Percentiles rank a stretch among this genome's conserved stretches.
phyloP scores from a whole-genome alignment of 2,888 invertebrate genomes.

The Hydropsyche betteni region DNA sequence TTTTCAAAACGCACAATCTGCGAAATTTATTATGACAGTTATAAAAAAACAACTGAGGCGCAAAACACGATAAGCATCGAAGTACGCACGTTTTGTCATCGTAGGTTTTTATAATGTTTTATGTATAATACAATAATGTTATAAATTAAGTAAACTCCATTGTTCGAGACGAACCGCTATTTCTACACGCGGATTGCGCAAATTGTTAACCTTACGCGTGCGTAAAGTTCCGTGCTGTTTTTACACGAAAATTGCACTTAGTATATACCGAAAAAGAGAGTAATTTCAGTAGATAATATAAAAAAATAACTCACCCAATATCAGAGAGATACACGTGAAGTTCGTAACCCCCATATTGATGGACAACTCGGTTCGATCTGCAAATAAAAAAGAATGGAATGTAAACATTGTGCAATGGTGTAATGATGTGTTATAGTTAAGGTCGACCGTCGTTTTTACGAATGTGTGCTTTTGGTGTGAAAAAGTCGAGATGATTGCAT shows the following conservation, averaged over 20 bases:
- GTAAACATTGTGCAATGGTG: too few relatives aligned
- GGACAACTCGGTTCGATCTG: conserved; percentile 22
- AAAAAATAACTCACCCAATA: conserved; percentile 1
- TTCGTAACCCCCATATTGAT: not conserved
- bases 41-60: too few relatives aligned
- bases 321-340: conserved; percentile 1
- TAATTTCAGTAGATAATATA: not conserved
- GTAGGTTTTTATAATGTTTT: not conserved
- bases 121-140: not conserved
- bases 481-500: too few relatives aligned
- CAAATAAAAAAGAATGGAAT: not conserved
- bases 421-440: too few relatives aligned
- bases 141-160: not conserved
- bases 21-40: too few relatives aligned
- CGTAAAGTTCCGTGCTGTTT: not conserved
- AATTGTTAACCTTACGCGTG: conserved; percentile 3
- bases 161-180: conserved; percentile 8
- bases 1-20: too few relatives aligned
- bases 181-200: not conserved
- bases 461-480: too few relatives aligned
- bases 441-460: too few relatives aligned
- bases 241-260: not conserved
- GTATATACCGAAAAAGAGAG: not conserved
- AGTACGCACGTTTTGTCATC: not conserved
- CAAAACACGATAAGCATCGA: not conserved